Evolutionary conservation across 1,140 invertebrate genomes (phyloP).

Genomic region (Cydia pomonella): DNA sequence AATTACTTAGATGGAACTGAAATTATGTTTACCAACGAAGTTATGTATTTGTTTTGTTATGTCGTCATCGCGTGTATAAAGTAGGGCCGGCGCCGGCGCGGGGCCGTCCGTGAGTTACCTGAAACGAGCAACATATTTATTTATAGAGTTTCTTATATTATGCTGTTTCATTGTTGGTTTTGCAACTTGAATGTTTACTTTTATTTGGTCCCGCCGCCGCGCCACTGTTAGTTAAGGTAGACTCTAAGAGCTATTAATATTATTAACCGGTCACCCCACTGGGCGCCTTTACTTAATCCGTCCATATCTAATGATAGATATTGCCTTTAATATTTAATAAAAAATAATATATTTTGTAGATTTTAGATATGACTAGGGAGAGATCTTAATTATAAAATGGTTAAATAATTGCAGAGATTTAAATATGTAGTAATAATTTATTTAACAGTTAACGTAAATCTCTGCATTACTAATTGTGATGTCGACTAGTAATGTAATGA

Average conservation of each 20-base stretch:
- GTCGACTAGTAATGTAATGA: background rate
- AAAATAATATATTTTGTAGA: constrained; percentile 80
- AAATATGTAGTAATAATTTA: constrained; percentile 65
- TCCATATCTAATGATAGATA: constrained; percentile 80
- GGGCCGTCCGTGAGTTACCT: constrained; percentile 75
- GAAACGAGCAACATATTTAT: constrained; percentile 74
- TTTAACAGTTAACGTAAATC: constrained; percentile 43
- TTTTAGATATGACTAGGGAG: constrained; percentile 67
- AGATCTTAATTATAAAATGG: constrained; percentile 71
- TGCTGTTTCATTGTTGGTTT: constrained; percentile 73
- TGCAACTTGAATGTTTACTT: constrained; percentile 58
- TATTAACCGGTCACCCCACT: constrained; percentile 78
- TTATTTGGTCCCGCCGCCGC: constrained; percentile 64
- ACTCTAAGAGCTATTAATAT: constrained; percentile 72
- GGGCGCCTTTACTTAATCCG: constrained; percentile 80
- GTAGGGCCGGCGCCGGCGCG: constrained; percentile 57
- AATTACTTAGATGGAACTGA: constrained; percentile 76
- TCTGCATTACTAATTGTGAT: constrained; percentile 14
- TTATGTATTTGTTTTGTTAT: constrained; percentile 75
- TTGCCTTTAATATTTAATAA: constrained; percentile 81
- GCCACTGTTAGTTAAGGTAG: constrained; percentile 64
- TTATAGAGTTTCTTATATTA: constrained; percentile 75
- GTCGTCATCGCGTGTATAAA: constrained; percentile 55
- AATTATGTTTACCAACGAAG: constrained; percentile 81
- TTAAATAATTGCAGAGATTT: constrained; percentile 70